These are phyloP conservation scores for Sebastes cheni DNA, from an alignment of 2,797 vertebrate genomes.

Conservation along the genomic window DNA sequence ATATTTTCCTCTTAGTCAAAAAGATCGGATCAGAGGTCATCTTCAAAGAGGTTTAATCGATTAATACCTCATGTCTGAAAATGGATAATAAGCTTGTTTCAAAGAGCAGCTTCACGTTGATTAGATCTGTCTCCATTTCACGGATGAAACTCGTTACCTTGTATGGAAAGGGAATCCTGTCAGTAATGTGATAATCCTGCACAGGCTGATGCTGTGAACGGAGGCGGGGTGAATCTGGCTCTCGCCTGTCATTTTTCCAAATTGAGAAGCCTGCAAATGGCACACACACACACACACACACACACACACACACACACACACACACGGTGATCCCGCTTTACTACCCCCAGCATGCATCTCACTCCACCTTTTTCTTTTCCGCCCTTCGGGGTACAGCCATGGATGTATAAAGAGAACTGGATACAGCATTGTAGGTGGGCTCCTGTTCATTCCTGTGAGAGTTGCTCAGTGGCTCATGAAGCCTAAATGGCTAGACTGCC, in stretches of 20 bases:
- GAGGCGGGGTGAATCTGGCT: slow-evolving; percentile 23
- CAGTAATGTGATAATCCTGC: slow-evolving; percentile 63
- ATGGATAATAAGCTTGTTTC: slow-evolving; percentile 53
- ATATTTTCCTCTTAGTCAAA: slow-evolving; percentile 17
- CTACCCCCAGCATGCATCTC: slow-evolving; percentile 23
- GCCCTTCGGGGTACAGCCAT: not conserved
- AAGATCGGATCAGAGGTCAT: slow-evolving; percentile 25
- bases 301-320: not conserved
- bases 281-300: not conserved
- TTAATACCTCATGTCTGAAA: slow-evolving; percentile 50
- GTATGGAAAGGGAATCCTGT: slow-evolving; percentile 62
- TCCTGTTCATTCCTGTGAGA: too few species aligned
- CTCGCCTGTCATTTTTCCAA: slow-evolving; percentile 31
- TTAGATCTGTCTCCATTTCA: slow-evolving; percentile 59
- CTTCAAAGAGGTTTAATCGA: slow-evolving; percentile 52
- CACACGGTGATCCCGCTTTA: not conserved
- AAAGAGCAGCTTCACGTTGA: slow-evolving; percentile 46
- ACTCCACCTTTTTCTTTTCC: not conserved
- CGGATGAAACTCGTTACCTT: slow-evolving; percentile 51
- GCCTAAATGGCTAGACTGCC: too few species aligned
- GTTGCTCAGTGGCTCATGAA: too few species aligned
- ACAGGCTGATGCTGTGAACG: slow-evolving; percentile 30
- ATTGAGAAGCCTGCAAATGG: slow-evolving; percentile 14
- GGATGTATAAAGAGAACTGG: too few species aligned
- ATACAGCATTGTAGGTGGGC: not conserved